Percentiles rank a stretch among this genome's conserved stretches.
These are phyloP conservation scores for Sinocyclocheilus rhinocerous DNA, from an alignment of 2,113 vertebrate species.

Conservation along the genomic window DNA sequence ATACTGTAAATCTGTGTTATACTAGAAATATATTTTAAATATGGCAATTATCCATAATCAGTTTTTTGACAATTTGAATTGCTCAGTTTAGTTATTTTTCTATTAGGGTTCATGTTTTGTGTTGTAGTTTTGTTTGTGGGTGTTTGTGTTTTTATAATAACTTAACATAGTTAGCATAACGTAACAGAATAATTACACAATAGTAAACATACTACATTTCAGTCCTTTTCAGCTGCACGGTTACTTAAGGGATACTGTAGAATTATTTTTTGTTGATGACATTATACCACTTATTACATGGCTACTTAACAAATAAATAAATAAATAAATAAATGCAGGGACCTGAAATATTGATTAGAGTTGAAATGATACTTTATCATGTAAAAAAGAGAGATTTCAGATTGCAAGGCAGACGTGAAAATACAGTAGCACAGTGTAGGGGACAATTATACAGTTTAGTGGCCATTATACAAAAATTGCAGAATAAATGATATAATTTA, in stretches of 20 bases:
- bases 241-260: neutral
- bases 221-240: neutral
- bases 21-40: neutral
- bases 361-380: neutral
- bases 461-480: neutral
- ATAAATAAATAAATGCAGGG: neutral
- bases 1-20: neutral
- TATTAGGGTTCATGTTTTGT: neutral
- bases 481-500: neutral
- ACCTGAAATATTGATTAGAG: neutral
- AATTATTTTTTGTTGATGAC: neutral
- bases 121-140: neutral
- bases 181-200: neutral
- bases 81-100: neutral
- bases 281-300: neutral
- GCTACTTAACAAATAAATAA: neutral
- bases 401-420: neutral
- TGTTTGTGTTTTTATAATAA: neutral
- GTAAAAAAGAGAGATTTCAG: neutral
- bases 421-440: neutral
- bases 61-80: neutral
- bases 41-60: neutral
- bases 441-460: neutral
- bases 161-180: neutral
- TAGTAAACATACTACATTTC: neutral